phyloP scores from a whole-genome alignment of 2,113 vertebrate species.

The Eolophus roseicapilla region DNA sequence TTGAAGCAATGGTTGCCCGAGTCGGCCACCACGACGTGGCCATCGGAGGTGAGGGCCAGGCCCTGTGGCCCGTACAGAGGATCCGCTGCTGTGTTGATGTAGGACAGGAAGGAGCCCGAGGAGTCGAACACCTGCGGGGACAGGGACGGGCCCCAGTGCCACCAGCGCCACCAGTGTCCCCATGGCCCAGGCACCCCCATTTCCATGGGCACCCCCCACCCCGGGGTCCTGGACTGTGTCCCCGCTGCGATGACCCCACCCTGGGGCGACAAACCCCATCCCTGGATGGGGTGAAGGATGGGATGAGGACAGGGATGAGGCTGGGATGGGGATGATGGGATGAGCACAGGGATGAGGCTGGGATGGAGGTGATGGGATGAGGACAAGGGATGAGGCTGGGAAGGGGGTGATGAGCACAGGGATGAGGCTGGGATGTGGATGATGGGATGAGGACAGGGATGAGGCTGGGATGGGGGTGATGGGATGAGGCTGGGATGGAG shows the following conservation, averaged over 20 bases:
- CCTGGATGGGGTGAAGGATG: background rate
- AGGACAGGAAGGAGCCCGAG: constrained; percentile 93
- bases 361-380: too few relatives aligned
- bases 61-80: constrained; percentile 94
- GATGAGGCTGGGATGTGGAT: background rate
- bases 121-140: constrained; percentile 90
- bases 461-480: too few relatives aligned
- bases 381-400: background rate
- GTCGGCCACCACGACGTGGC: constrained; percentile 94
- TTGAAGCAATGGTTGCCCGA: constrained; percentile 99
- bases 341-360: too few relatives aligned
- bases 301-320: background rate
- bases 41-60: constrained; percentile 92
- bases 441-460: too few relatives aligned
- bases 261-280: background rate
- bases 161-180: background rate
- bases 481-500: too few relatives aligned
- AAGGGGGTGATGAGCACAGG: background rate
- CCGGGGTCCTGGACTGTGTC: background rate
- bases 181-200: background rate
- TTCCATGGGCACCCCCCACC: background rate
- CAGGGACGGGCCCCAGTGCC: background rate
- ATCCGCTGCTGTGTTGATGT: constrained; percentile 95
- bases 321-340: background rate
- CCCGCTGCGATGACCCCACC: background rate